A percentile compares a stretch with the other conserved stretches of the same genome.
Evolutionary conservation across 2,888 invertebrate species (phyloP).

Genomic region (Mythimna lalbum): DNA sequence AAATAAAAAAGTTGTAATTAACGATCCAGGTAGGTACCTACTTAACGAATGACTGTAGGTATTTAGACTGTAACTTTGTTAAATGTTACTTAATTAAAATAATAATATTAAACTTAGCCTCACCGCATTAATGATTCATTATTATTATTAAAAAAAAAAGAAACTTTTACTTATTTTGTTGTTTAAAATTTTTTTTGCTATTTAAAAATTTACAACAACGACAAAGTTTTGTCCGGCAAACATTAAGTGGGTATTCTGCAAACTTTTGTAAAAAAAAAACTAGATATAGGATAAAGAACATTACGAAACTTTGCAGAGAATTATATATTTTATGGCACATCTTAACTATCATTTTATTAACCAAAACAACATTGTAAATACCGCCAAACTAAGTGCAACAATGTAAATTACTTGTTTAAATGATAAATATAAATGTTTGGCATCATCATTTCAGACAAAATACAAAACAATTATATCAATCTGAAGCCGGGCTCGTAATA

Average conservation of each 20-base stretch:
- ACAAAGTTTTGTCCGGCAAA: not conserved
- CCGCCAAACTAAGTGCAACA: not conserved
- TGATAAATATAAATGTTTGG: not conserved
- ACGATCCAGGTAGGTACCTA: conserved; percentile 89
- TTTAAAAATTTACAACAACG: not conserved
- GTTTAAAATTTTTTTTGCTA: not conserved
- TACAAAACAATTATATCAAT: conserved; percentile 36
- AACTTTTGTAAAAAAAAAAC: conserved; percentile 2
- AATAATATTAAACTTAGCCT: not conserved
- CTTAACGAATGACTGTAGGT: conserved; percentile 85
- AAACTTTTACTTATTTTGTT: not conserved
- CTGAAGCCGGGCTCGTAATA: conserved; percentile 47
- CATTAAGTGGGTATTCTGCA: not conserved
- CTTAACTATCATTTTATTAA: not conserved
- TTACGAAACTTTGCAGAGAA: not conserved
- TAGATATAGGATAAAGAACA: not conserved
- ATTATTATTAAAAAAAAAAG: not conserved
- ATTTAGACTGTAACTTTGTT: conserved; percentile 67
- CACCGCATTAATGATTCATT: not conserved
- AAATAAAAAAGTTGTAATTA: conserved; percentile 91
- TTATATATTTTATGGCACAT: not conserved
- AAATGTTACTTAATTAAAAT: conserved; percentile 34
- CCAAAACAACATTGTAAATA: not conserved
- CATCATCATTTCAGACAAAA: conserved; percentile 4
- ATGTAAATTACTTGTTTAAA: not conserved